Evolutionary conservation across 2,888 invertebrate species (phyloP).

Genomic region (Rhagonycha lutea): DNA sequence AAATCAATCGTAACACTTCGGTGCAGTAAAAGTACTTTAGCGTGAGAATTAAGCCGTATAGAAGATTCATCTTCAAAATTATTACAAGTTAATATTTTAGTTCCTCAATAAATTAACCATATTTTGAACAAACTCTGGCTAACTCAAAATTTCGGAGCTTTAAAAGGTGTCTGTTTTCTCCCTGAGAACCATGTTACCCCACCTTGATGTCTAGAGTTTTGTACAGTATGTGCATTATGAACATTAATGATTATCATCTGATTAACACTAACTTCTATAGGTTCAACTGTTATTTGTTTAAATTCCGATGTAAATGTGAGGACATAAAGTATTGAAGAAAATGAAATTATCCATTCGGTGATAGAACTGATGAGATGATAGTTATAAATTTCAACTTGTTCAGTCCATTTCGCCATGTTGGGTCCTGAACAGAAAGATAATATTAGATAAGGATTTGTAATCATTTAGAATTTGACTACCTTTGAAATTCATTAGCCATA

Average conservation of each 20-base stretch:
- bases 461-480: slow-evolving; percentile 6
- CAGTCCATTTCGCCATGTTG: slow-evolving; percentile 56
- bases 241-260: neutral
- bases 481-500: slow-evolving; percentile 22
- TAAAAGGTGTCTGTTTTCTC: no score
- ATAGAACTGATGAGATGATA: slow-evolving; percentile 61
- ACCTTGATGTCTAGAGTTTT: neutral
- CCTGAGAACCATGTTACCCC: no score
- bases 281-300: slow-evolving; percentile 49
- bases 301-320: slow-evolving; percentile 63
- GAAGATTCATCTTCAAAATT: no score
- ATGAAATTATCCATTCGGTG: slow-evolving; percentile 64
- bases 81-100: no score
- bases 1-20: no score
- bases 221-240: neutral
- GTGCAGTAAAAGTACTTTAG: no score
- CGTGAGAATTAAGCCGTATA: no score
- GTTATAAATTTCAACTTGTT: slow-evolving; percentile 60
- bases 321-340: slow-evolving; percentile 59
- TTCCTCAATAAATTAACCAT: no score
- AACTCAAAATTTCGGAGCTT: no score
- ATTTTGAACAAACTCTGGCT: no score
- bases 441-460: neutral
- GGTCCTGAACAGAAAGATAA: slow-evolving; percentile 43
- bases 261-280: neutral